Percentiles rank a stretch among this genome's conserved stretches.
These are phyloP conservation scores for Heliocidaris erythrogramma DNA, from an alignment of 35 echinoderm and acorn worm genomes.

Conservation along the genomic window DNA sequence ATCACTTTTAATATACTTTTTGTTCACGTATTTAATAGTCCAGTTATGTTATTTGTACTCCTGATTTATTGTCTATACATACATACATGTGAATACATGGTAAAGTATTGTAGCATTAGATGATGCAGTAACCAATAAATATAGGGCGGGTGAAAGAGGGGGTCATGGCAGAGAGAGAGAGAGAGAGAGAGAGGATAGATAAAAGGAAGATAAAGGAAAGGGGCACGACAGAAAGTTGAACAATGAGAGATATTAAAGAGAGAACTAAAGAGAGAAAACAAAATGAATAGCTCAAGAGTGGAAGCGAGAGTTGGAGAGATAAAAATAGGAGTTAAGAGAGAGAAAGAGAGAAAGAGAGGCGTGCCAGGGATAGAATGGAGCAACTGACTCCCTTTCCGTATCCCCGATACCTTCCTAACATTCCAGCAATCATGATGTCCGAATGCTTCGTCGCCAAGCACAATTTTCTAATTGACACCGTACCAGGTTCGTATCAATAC, in stretches of 20 bases:
- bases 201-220: not conserved
- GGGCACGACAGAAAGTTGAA: not conserved
- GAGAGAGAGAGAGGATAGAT: not conserved
- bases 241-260: not conserved
- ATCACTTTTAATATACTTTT: no score
- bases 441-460: not conserved
- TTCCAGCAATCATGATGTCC: not conserved
- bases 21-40: no score
- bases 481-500: not conserved
- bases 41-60: no score
- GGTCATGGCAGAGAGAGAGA: not conserved
- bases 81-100: no score
- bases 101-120: no score
- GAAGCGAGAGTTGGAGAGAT: not conserved
- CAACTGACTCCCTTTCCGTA: no score
- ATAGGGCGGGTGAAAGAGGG: no score
- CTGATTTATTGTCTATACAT: no score
- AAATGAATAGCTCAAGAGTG: not conserved
- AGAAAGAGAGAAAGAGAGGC: constrained; percentile 39
- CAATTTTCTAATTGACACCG: not conserved
- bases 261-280: not conserved
- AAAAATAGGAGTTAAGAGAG: not conserved
- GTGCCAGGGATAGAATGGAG: not conserved
- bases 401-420: no score
- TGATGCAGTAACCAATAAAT: no score